A percentile compares a stretch with the other conserved stretches of the same genome.
Evolutionary conservation across 2,888 invertebrate genomes (phyloP).

Genomic region (Alcis repandata): DNA sequence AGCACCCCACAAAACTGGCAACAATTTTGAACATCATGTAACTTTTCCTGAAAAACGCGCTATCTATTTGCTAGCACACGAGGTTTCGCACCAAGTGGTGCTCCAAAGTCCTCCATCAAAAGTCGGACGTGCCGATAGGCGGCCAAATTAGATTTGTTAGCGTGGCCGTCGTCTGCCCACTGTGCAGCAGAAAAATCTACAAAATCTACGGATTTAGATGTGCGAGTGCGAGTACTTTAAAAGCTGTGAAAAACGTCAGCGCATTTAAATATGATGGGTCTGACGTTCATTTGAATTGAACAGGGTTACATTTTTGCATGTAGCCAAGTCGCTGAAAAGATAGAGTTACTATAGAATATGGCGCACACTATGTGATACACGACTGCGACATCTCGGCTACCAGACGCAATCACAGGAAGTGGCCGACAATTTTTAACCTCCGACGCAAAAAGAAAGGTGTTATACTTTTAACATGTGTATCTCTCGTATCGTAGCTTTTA

Average conservation of each 20-base stretch:
- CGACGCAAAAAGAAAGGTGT: no score
- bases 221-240: conserved; percentile 20
- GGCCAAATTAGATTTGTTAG: conserved; percentile 83
- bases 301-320: neutral
- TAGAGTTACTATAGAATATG: no score
- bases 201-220: conserved; percentile 50
- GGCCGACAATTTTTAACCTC: no score
- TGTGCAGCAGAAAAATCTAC: conserved; percentile 50
- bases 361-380: no score
- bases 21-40: conserved; percentile 15
- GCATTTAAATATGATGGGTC: conserved; percentile 19
- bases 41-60: conserved; percentile 40
- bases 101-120: conserved; percentile 77
- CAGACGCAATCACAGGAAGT: no score
- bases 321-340: no score
- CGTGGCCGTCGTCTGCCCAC: conserved; percentile 51
- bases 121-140: conserved; percentile 72
- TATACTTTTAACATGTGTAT: no score
- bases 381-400: no score
- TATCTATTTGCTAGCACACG: conserved; percentile 45
- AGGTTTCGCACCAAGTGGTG: conserved; percentile 54
- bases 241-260: conserved; percentile 17
- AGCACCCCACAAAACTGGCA: neutral
- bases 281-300: conserved; percentile 29
- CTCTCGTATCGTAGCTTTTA: no score